phyloP scores from a whole-genome alignment of 2,113 vertebrate genomes.

The Pomatorhinus ruficollis region DNA sequence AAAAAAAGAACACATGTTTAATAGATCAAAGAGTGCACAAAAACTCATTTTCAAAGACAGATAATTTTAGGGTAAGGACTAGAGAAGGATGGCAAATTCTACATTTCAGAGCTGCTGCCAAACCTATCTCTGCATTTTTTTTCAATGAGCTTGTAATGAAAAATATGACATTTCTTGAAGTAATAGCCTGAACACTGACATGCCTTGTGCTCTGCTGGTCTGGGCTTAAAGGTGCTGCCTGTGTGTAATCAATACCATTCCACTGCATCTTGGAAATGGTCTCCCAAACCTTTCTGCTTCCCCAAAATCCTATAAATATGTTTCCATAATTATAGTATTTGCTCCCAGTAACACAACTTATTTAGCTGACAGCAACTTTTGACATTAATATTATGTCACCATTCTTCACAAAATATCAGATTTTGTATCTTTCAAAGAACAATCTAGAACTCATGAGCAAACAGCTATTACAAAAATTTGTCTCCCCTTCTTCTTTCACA shows the following conservation, averaged over 20 bases:
- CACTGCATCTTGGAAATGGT: background rate
- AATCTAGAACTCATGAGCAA: background rate
- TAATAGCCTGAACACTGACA: background rate
- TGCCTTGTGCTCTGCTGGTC: background rate
- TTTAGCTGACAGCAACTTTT: background rate
- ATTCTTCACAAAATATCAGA: background rate
- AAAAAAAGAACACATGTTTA: background rate
- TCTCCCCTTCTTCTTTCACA: background rate
- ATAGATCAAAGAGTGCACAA: background rate
- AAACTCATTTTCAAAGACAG: background rate
- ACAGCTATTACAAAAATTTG: background rate
- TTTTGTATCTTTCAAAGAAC: background rate
- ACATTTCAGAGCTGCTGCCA: background rate
- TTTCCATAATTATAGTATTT: background rate
- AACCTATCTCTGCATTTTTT: background rate
- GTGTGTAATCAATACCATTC: background rate
- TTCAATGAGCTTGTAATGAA: background rate
- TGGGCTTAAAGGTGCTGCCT: background rate
- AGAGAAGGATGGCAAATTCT: background rate
- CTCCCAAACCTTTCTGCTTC: background rate
- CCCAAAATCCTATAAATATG: background rate
- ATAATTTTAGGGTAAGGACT: background rate
- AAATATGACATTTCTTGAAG: background rate
- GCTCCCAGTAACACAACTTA: background rate
- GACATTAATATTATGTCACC: background rate